These are phyloP conservation scores for Chirona hameri DNA, from an alignment of 2,888 invertebrate genomes.

Conservation along the genomic window DNA sequence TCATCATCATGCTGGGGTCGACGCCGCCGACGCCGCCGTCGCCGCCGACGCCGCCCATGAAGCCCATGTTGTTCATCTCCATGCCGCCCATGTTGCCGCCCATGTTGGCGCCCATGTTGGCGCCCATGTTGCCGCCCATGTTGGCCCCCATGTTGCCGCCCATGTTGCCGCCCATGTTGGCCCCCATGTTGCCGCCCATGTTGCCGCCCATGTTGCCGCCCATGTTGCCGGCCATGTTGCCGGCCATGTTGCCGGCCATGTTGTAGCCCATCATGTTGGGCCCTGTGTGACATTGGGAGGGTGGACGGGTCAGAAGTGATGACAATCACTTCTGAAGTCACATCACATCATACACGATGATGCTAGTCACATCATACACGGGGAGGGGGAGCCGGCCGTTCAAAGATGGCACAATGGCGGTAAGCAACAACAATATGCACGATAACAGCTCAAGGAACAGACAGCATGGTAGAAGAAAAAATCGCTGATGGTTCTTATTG, in stretches of 20 bases:
- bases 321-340: not conserved
- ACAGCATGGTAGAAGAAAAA: too few relatives aligned
- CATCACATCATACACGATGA: too few relatives aligned
- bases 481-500: too few relatives aligned
- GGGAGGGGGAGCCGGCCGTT: too few relatives aligned
- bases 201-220: not conserved
- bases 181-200: not conserved
- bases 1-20: slow-evolving; percentile 1
- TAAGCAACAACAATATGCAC: too few relatives aligned
- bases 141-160: not conserved
- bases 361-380: too few relatives aligned
- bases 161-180: not conserved
- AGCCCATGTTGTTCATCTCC: not conserved
- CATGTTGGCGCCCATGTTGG: not conserved
- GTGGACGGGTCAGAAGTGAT: not conserved
- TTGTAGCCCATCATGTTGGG: slow-evolving; percentile 1
- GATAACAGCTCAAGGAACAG: too few relatives aligned
- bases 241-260: not conserved
- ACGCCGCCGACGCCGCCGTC: not conserved
- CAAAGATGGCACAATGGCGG: too few relatives aligned
- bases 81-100: not conserved
- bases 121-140: not conserved
- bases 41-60: not conserved
- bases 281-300: not conserved
- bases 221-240: not conserved